Percentiles rank a stretch among this genome's conserved stretches.
phyloP scores from a whole-genome alignment of 2,797 vertebrate genomes.

The Tragelaphus oryx region DNA sequence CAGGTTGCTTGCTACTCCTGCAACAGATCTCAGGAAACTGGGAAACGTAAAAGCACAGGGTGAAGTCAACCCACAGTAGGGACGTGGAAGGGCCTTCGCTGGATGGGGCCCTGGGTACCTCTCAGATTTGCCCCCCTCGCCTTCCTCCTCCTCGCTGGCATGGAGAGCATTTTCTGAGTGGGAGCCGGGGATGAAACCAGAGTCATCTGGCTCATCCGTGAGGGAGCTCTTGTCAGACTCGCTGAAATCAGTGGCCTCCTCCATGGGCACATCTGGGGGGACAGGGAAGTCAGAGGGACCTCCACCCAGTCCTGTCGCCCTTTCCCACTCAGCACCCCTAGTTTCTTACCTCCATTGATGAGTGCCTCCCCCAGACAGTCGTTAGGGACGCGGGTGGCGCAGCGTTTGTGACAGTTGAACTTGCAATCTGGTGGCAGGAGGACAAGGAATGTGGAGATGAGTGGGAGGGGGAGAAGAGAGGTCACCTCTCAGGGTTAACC shows the following conservation, averaged over 20 bases:
- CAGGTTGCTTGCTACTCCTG: not conserved
- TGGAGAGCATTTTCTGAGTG: conserved; percentile 83
- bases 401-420: conserved; percentile 95
- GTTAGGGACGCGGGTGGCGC: conserved; percentile 90
- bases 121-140: conserved; percentile 84
- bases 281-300: not conserved
- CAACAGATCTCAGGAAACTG: not conserved
- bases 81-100: not conserved
- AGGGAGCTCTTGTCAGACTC: conserved; percentile 86
- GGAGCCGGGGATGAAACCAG: conserved; percentile 88
- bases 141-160: conserved; percentile 83
- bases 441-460: not conserved
- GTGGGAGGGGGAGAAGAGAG: not conserved
- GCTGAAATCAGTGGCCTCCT: conserved; percentile 86
- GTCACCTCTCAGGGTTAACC: not conserved
- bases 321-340: too few species aligned
- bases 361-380: conserved; percentile 91
- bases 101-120: conserved; percentile 74
- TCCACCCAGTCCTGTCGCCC: rapidly evolving
- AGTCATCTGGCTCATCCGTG: conserved; percentile 87
- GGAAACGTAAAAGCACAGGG: not conserved
- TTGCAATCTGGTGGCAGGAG: conserved; percentile 86
- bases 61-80: not conserved
- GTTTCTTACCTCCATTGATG: conserved; percentile 83
- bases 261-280: conserved; percentile 86